phyloP scores from a whole-genome alignment of 2,113 vertebrate species.

The Dasyornis broadbenti region DNA sequence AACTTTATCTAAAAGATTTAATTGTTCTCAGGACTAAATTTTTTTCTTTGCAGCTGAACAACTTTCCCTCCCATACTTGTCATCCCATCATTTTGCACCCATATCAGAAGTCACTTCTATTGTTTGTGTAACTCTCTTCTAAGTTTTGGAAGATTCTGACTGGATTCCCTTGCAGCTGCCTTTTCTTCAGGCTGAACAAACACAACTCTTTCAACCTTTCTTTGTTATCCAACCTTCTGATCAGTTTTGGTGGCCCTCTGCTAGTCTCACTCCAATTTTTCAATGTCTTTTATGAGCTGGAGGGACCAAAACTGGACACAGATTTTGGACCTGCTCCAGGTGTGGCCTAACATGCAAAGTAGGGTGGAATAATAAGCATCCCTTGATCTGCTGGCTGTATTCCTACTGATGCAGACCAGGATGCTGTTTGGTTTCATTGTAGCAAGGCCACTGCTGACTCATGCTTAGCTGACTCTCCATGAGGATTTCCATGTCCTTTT shows the following conservation, averaged over 20 bases:
- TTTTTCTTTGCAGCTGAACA: neutral
- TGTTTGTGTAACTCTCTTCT: neutral
- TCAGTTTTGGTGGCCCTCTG: neutral
- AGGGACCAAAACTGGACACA: neutral
- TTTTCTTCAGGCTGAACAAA: neutral
- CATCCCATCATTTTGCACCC: neutral
- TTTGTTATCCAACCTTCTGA: neutral
- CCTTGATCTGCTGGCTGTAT: neutral
- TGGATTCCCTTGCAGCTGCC: neutral
- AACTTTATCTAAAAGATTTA: neutral
- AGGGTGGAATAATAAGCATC: neutral
- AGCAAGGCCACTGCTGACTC: conserved; percentile 3
- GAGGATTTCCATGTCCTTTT: neutral
- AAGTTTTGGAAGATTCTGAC: neutral
- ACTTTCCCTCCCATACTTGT: neutral
- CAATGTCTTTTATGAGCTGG: neutral
- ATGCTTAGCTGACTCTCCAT: neutral
- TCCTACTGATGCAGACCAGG: neutral
- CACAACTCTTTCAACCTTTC: neutral
- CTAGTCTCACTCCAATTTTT: neutral
- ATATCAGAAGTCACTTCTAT: neutral
- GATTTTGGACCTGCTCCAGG: neutral
- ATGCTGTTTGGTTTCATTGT: neutral
- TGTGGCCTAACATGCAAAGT: neutral
- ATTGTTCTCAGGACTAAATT: neutral